Evolutionary conservation across 2,888 invertebrate genomes (phyloP), one percentile per base, ranked within the genome.

Genomic region (Scaptomyza tumidula): DNA sequence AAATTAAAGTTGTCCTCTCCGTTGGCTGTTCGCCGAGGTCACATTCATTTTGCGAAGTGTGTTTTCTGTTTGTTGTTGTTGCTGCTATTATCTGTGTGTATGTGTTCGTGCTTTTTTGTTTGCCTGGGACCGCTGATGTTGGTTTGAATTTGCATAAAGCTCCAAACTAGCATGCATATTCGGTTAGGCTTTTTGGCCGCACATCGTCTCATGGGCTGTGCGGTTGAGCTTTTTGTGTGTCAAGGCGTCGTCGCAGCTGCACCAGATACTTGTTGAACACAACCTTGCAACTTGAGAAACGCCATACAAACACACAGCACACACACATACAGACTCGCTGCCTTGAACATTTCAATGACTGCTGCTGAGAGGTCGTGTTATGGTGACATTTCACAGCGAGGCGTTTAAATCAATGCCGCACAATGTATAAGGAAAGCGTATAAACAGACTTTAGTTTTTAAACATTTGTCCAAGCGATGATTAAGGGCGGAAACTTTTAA

Each of bases 121-220:
- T 61, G 62, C 75, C 71, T 64, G 60, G 60, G 58, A 72, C 33
- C 71, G 55, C 44, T 64, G 63, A 63, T 72, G 76, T 68, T 72
- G 14, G 29, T 57, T 33, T 1, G 67, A 67, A 82, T 86, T 82
- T 85, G 86, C 83, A 83, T 83, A 87, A 82, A 87, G 86, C 83
- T 74, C 77, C 61, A 72, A 79, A 54, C 83, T 86, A 71, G 75
- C 71, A 66, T 75, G 74, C 77, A 82, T 78, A 87, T 82, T 82
- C 75, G 83, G 83, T 82, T 87, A 78, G 88, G 88, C 86, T 79
- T 86, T 80, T 80, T 74, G 65, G 69, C 59, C 59, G 67, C 86
- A 82, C 74, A 71, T 68, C 72, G 86, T 65, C 77, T 78, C 74
- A 41, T 64, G 66, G 49, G 64, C 64, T 65, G 49, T 48, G 76